Base-by-base conservation (phyloP, 2,888 invertebrate genomes). In the Tenthredo livida region DNA sequence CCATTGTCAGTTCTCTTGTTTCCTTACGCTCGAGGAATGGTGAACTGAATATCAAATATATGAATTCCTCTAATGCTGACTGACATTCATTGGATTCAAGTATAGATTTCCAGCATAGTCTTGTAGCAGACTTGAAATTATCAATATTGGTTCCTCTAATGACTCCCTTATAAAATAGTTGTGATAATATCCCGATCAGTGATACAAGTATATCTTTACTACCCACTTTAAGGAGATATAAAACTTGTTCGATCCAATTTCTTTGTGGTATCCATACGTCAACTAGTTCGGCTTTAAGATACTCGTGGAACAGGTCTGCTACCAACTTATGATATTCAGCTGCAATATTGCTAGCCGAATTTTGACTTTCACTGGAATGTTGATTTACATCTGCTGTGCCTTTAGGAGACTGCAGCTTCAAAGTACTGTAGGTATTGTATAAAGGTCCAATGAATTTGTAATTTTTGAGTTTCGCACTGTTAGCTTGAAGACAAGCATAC, bases 81-180 rank as follows among this genome's bases (percentile, higher is more conserved):
- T 94, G 94, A 88, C 94, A 95, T 85, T 93, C 94, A 80, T 94
- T 93, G 67, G 92, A 89, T 65, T 93, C 93, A 86, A 93, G 91
- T 40, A 91, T 90, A 17, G 87, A 88, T 47, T 87, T 91, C 93
- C 93, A 94, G 75, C 89, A 90, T 15, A 86, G 58, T 43, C 87
- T 85, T 15, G 91, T 87, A n/a, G 89, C 86, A 33, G 78, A 82
- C 85, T 88, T 87, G 0, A 90, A 75, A 9, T 58, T 80, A 21
- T 86, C 82, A n/a, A 87, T 84, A 75, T 88, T 85, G n/a, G 84
- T 84, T 40, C 75, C 84, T 75, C 87, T 83, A 33, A 87, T n/a
- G 6, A 17, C 67, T 29, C 47, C 47, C 12, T 83, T 67, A n/a
- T 67, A 47, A 29, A 83, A 83, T 47, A 83, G 6, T 47, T 67